Percentiles rank a stretch among this genome's conserved stretches.
phyloP scores from a whole-genome alignment of 2,113 vertebrate genomes.

The Dipodomys stephensi region DNA sequence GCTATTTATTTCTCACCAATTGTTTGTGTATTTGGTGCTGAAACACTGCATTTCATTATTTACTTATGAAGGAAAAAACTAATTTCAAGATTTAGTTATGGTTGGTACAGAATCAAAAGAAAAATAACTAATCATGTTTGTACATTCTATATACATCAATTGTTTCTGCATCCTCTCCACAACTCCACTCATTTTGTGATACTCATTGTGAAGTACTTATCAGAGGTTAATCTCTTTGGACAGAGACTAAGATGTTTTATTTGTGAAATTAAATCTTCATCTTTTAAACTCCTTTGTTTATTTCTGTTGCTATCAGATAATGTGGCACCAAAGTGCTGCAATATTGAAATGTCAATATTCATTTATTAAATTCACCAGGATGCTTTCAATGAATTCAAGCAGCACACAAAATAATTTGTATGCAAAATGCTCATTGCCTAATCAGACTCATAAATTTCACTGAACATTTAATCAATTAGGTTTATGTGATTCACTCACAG shows the following conservation, averaged over 20 bases:
- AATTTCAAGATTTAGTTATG: not conserved
- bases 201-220: not conserved
- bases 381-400: constrained; percentile 66
- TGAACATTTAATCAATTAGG: constrained; percentile 83
- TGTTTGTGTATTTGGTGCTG: not conserved
- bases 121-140: rapidly evolving
- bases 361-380: constrained; percentile 71
- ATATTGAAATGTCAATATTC: constrained; percentile 82
- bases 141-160: not conserved
- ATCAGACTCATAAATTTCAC: constrained; percentile 82
- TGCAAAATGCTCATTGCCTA: constrained; percentile 76
- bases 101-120: not conserved
- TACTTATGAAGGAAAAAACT: not conserved
- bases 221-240: constrained; percentile 31
- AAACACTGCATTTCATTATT: not conserved
- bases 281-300: constrained; percentile 74
- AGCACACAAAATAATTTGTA: constrained; percentile 78
- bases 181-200: not conserved
- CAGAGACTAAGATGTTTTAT: not conserved
- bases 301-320: constrained; percentile 76
- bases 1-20: not conserved
- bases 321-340: constrained; percentile 71
- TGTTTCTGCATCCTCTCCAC: not conserved
- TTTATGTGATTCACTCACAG: constrained; percentile 75
- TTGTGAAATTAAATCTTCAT: constrained; percentile 57